Evolutionary conservation across 2,113 vertebrate species (phyloP).

Genomic region (Tyto alba): DNA sequence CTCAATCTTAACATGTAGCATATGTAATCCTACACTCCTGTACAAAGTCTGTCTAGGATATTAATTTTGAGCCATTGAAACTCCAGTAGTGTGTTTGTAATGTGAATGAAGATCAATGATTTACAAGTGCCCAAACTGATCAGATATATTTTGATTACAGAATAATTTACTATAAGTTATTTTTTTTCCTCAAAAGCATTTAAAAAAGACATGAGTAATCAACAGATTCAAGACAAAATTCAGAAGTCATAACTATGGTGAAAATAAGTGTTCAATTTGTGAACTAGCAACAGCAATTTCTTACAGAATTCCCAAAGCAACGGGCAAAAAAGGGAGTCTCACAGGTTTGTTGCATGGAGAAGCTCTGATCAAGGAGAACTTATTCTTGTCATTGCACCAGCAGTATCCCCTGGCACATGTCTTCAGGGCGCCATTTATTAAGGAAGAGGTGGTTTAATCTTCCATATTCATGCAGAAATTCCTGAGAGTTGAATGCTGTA

Average conservation of each 20-base stretch:
- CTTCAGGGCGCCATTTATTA: background rate
- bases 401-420: background rate
- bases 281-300: background rate
- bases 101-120: background rate
- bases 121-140: background rate
- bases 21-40: background rate
- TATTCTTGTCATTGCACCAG: background rate
- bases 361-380: background rate
- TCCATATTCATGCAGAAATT: background rate
- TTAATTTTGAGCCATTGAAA: background rate
- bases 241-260: background rate
- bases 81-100: background rate
- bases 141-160: background rate
- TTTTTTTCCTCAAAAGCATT: background rate
- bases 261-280: background rate
- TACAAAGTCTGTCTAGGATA: background rate
- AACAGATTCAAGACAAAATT: background rate
- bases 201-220: accelerated
- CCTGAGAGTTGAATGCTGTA: background rate
- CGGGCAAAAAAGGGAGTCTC: background rate
- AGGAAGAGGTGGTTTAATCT: background rate
- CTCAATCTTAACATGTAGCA: background rate
- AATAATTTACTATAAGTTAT: background rate
- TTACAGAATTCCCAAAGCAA: background rate
- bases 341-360: background rate